Evolutionary conservation across 2,113 vertebrate genomes (phyloP).

Genomic region (Dolichallabes microphthalmus): DNA sequence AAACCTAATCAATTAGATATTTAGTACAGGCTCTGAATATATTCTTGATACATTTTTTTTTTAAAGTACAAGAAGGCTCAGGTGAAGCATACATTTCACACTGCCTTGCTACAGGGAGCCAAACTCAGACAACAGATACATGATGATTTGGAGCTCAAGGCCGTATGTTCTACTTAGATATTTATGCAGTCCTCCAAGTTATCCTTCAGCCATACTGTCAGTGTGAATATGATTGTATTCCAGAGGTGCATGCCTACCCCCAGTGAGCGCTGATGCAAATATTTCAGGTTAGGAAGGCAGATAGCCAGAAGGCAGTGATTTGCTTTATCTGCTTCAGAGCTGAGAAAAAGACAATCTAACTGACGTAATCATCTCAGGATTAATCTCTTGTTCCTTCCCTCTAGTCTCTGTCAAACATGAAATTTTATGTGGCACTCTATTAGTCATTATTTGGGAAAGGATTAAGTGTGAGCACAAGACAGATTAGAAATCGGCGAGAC

Average conservation of each 20-base stretch:
- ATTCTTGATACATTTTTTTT: no score
- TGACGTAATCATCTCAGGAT: conserved; percentile 10
- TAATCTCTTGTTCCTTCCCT: neutral
- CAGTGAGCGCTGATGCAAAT: neutral
- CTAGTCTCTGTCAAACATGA: neutral
- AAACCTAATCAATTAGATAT: conserved; percentile 1
- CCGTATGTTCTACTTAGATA: neutral
- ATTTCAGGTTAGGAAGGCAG: neutral
- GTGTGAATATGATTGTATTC: neutral
- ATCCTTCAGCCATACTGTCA: neutral
- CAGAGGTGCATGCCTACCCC: neutral
- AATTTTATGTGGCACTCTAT: neutral
- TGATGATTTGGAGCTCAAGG: neutral
- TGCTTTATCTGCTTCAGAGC: neutral
- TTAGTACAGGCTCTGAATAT: neutral
- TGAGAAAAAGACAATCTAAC: neutral
- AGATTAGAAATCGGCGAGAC: neutral
- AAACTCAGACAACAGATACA: neutral
- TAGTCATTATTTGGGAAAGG: neutral
- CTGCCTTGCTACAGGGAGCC: neutral
- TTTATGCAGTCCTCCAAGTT: neutral
- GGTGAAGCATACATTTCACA: neutral
- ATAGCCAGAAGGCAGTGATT: neutral
- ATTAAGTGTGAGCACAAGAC: neutral
- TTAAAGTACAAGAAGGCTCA: no score